phyloP scores from a whole-genome alignment of 2,113 vertebrate species.

The Rhineura floridana region DNA sequence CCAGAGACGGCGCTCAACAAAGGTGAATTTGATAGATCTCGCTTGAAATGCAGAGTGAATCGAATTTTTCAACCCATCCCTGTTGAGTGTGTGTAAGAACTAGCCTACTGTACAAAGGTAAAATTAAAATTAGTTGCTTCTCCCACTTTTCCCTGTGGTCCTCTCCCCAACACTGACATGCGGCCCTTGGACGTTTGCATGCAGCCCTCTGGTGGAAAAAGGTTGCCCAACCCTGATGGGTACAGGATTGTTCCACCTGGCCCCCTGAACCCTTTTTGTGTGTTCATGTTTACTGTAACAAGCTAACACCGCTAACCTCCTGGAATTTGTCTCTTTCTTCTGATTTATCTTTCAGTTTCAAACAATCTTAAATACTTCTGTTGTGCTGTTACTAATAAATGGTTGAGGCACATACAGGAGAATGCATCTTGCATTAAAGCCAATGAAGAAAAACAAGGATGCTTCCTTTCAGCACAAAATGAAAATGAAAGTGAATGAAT shows the following conservation, averaged over 20 bases:
- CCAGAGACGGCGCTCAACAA: no score
- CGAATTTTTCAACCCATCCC: no score
- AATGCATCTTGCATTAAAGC: not conserved
- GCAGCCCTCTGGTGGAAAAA: no score
- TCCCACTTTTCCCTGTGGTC: no score
- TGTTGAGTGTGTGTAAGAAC: no score
- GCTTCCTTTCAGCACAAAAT: constrained; percentile 46
- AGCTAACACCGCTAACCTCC: not conserved
- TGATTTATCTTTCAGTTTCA: not conserved
- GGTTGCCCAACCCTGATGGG: no score
- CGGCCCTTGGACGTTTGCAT: no score
- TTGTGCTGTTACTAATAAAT: not conserved
- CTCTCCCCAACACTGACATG: no score
- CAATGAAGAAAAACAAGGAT: constrained; percentile 39
- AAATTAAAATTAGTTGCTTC: no score
- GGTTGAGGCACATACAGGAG: not conserved
- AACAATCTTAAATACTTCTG: not conserved
- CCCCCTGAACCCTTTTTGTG: not conserved
- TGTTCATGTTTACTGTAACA: not conserved
- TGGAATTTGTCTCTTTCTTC: not conserved
- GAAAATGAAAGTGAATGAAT: constrained; percentile 54
- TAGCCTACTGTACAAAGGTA: no score
- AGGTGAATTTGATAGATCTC: no score
- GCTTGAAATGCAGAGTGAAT: no score
- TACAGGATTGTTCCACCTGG: not conserved